Base-by-base conservation (phyloP, 2,113 vertebrate genomes). In the Cygnus atratus region DNA sequence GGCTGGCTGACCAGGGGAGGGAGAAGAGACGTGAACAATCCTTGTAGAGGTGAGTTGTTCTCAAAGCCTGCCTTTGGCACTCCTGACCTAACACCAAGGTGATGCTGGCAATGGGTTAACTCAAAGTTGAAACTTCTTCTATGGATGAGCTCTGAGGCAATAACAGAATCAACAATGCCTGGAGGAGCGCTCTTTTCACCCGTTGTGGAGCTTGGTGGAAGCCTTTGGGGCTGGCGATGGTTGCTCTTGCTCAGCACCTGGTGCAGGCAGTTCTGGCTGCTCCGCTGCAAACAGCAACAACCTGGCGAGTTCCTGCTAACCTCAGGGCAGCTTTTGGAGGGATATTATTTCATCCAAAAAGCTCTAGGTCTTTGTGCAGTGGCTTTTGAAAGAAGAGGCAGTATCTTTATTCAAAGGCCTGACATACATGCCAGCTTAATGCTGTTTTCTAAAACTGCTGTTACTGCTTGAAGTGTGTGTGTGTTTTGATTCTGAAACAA, bases 171-270 rank as follows among this genome's bases (percentile, higher is more conserved):
- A 50, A 61, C n/a, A 15, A 0, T 2, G 14, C 10, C 37, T 43
- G 3, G 31, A 31, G 29, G 17, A 83, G 16, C 2, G 29, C 0
- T 0, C 2, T 7, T 15, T 61, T 24, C 24, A 19, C 11, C 25
- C 1, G 0, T 2, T 17, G 35, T 0, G 2, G 41, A 35, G 65
- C 61, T 17, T 2, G 2, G n/a, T 13, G 81, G 52, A 29, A 72
- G n/a, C 50, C 35, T 48, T 37, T 17, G 59, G 24, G 35, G 4
- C 4, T 44, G 54, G 18, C 2, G 3, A 7, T 29, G 61, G 1
- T 46, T 44, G 24, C 1, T 26, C 13, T 33, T 37, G 55, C 35
- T 44, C 68, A 37, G 4, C 31, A 41, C 37, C 74, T 6, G 43
- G 4, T 37, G 41, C 29, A 7, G n/a, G 29, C 50, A 21, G 0